A percentile compares a stretch with the other conserved stretches of the same genome.
phyloP scores from a whole-genome alignment of 2,888 invertebrate species.

The Acronicta leporina region DNA sequence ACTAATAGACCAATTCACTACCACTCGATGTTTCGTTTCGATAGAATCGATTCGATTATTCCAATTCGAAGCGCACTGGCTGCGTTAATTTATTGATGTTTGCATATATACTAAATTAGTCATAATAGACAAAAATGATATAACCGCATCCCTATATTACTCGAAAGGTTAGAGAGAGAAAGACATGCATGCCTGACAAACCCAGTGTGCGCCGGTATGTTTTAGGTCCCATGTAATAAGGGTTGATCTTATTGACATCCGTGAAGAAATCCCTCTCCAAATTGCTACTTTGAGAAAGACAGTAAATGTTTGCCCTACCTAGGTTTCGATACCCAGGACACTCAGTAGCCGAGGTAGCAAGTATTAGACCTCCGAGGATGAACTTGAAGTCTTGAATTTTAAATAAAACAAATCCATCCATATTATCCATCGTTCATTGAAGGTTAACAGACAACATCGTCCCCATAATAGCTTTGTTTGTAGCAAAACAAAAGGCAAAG shows the following conservation, averaged over 20 bases:
- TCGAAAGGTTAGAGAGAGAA: background rate
- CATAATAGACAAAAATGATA: no score
- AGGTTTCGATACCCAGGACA: no score
- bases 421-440: background rate
- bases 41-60: conserved; percentile 78
- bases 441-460: conserved; percentile 10
- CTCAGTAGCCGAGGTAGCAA: no score
- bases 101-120: conserved; percentile 15
- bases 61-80: conserved; percentile 69
- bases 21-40: conserved; percentile 70
- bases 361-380: no score
- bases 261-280: no score
- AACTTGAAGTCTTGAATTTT: no score
- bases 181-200: no score
- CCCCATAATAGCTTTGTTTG: conserved; percentile 50
- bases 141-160: conserved; percentile 7
- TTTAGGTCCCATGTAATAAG: no score
- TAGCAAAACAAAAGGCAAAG: conserved; percentile 65
- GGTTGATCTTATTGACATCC: no score
- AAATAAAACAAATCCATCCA: background rate
- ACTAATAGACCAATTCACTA: conserved; percentile 80
- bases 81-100: conserved; percentile 57
- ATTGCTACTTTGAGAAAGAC: no score
- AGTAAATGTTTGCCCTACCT: no score
- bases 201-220: background rate